A percentile compares a stretch with the other conserved stretches of the same genome.
Evolutionary conservation across 2,797 vertebrate species (phyloP).

Genomic region (Nyctalus aviator): DNA sequence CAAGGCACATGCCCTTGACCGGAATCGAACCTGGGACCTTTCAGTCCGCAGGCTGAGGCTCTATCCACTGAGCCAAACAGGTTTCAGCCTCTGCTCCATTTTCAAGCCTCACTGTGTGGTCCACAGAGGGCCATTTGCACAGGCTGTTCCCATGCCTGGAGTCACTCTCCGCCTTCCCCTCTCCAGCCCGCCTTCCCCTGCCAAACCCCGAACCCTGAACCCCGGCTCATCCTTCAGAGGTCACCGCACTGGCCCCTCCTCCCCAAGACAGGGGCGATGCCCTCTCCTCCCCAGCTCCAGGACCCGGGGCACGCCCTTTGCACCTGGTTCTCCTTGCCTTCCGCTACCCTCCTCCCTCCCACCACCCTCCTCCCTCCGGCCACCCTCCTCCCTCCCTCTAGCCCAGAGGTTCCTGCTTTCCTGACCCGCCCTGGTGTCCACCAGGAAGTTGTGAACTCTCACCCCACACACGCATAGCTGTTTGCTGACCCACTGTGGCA

Average conservation of each 20-base stretch:
- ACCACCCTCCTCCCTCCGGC: background rate
- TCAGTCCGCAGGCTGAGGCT: too few relatives aligned
- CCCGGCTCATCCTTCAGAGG: background rate
- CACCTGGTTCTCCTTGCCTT: background rate
- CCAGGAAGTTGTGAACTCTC: background rate
- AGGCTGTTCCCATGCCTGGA: background rate
- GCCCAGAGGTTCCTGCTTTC: background rate
- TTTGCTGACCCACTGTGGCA: background rate
- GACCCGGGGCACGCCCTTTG: rapidly evolving
- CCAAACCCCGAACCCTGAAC: too few relatives aligned
- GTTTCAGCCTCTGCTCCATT: too few relatives aligned
- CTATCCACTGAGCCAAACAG: too few relatives aligned
- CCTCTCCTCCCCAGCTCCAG: too few relatives aligned
- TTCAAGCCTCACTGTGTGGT: rapidly evolving
- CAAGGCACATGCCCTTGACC: too few relatives aligned
- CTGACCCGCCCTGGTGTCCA: background rate
- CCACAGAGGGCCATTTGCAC: background rate
- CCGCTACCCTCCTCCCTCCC: background rate
- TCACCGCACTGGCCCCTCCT: background rate
- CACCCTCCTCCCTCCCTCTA: background rate
- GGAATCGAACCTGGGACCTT: too few relatives aligned
- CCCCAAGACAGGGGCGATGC: background rate
- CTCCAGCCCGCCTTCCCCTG: background rate
- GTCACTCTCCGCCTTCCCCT: background rate
- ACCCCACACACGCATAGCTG: background rate